phyloP scores from a whole-genome alignment of 2,113 vertebrate genomes.

The Oreochromis aureus region DNA sequence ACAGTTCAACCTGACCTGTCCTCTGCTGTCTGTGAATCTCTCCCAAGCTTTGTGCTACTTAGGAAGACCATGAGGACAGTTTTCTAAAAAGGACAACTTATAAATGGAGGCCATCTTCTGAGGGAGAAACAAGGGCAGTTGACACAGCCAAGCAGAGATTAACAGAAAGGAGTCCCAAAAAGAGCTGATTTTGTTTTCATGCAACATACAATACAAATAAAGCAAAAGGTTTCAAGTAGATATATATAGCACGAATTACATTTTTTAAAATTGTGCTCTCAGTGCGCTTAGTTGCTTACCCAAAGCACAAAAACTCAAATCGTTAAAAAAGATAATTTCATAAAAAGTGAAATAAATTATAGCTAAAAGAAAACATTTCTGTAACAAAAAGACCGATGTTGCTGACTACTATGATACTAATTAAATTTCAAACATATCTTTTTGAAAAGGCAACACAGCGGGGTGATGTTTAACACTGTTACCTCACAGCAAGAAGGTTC shows the following conservation, averaged over 20 bases:
- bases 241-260: background rate
- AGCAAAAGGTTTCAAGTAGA: background rate
- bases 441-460: background rate
- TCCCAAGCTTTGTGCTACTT: constrained; percentile 1
- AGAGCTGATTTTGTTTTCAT: background rate
- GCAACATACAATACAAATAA: background rate
- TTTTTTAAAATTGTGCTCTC: background rate
- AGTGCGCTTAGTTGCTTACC: background rate
- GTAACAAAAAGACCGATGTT: background rate
- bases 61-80: constrained; percentile 1
- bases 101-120: constrained; percentile 35
- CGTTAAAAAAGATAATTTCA: rapidly evolving
- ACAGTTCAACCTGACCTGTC: constrained; percentile 23
- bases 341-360: background rate
- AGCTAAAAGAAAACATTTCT: background rate
- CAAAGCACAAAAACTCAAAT: background rate
- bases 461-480: background rate
- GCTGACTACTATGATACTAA: background rate
- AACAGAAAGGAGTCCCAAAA: background rate
- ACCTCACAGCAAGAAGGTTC: background rate
- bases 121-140: constrained; percentile 27
- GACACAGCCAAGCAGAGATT: background rate
- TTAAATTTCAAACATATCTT: background rate
- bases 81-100: constrained; percentile 8
- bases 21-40: background rate